Conservation (phyloP, 30 jellyfish, hydroid and myxozoan species). For the Nemopilema nomurai region DNA sequence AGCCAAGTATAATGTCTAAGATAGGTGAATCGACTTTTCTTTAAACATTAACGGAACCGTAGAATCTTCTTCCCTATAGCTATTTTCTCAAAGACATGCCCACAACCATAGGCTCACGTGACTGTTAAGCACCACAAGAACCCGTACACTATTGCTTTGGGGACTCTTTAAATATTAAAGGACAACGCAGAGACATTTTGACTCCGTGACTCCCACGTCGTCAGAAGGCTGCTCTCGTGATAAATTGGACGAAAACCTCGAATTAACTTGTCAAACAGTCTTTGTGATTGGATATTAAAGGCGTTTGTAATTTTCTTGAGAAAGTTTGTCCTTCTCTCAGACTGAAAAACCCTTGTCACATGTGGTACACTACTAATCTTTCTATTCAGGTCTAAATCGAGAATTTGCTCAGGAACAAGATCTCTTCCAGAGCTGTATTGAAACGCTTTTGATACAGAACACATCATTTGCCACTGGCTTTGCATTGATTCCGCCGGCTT, state of each 20-base stretch:
- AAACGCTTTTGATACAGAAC: background rate
- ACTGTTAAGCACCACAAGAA: too few relatives aligned
- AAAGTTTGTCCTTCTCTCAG: conserved; percentile 36
- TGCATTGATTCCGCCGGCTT: background rate
- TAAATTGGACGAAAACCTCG: conserved; percentile 19
- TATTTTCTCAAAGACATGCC: too few relatives aligned
- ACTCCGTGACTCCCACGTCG: conserved; percentile 28
- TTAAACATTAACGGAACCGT: too few relatives aligned
- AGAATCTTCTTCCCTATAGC: too few relatives aligned
- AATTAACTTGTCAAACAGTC: conserved; percentile 40
- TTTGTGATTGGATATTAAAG: conserved; percentile 13
- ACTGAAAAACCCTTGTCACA: conserved; percentile 28
- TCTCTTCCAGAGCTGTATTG: background rate
- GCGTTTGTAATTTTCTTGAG: conserved; percentile 37
- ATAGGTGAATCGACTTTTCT: too few relatives aligned
- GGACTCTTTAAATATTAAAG: background rate
- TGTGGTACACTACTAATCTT: conserved; percentile 36
- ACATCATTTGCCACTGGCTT: background rate
- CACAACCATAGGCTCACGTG: too few relatives aligned
- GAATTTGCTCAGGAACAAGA: conserved; percentile 18
- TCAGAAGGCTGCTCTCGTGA: background rate
- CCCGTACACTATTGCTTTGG: too few relatives aligned
- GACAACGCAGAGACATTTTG: background rate
- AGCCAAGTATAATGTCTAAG: too few relatives aligned
- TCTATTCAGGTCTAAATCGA: conserved; percentile 11